phyloP scores from a whole-genome alignment of 2,113 vertebrate genomes.

The Triplophysa siluroides region DNA sequence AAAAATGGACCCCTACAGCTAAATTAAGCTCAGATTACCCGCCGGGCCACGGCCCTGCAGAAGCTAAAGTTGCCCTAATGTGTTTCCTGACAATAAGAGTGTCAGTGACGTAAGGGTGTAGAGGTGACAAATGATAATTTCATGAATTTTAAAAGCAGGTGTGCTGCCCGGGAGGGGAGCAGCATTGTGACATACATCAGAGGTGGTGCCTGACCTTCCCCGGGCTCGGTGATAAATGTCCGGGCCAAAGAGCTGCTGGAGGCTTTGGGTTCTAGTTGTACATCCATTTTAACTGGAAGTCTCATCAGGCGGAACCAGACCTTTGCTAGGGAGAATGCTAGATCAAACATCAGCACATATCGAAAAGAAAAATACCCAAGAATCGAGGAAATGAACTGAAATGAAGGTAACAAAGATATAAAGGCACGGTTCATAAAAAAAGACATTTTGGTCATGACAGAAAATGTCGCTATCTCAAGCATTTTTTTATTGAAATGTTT shows the following conservation, averaged over 20 bases:
- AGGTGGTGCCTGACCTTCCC: constrained; percentile 42
- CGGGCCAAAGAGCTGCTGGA: neutral
- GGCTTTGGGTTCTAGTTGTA: constrained; percentile 18
- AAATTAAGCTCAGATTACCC: neutral
- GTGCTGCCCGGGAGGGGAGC: constrained; percentile 40
- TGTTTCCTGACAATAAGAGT: constrained; percentile 29
- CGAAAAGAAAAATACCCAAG: neutral
- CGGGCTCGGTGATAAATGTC: constrained; percentile 32
- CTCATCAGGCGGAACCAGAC: neutral
- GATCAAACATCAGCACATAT: neutral
- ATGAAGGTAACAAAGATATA: too few species aligned
- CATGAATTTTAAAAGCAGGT: constrained; percentile 59
- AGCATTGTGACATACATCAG: constrained; percentile 47
- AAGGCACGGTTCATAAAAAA: too few species aligned
- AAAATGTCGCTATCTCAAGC: too few species aligned
- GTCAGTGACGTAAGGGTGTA: constrained; percentile 24
- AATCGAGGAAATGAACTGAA: neutral
- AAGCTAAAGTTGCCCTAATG: constrained; percentile 26
- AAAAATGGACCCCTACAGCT: neutral
- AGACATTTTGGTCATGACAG: too few species aligned
- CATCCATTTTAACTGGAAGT: constrained; percentile 14
- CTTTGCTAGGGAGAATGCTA: neutral
- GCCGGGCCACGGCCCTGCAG: neutral
- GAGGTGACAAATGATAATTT: constrained; percentile 55
- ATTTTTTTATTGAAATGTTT: too few species aligned